Conservation (phyloP, 1,140 invertebrate genomes). For the Lepidurus arcticus region DNA sequence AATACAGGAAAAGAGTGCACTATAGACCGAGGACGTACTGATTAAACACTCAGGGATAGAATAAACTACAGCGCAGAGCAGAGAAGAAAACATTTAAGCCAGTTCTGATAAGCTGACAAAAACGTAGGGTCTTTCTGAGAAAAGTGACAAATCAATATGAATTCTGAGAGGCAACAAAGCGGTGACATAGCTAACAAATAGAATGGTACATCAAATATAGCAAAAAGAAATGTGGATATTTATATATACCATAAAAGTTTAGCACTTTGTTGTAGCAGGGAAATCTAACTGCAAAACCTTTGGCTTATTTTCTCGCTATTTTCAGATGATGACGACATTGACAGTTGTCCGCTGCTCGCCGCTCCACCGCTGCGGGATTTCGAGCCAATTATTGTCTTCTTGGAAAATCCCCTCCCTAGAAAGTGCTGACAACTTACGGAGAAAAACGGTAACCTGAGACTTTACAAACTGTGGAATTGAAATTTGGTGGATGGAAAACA, state of each 20-base stretch:
- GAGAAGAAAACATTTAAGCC: not conserved
- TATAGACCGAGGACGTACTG: not conserved
- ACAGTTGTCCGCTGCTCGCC: constrained; percentile 6
- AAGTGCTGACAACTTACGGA: not conserved
- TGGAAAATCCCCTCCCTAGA: not conserved
- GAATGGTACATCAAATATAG: not conserved
- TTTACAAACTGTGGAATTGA: too few species aligned
- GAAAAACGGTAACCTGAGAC: not conserved
- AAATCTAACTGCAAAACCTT: not conserved
- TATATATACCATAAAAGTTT: not conserved
- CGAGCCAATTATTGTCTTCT: not conserved
- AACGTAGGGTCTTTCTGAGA: not conserved
- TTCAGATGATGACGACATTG: constrained; percentile 19
- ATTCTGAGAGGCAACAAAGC: not conserved
- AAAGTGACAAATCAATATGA: not conserved
- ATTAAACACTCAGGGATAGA: not conserved
- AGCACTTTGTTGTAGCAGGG: not conserved
- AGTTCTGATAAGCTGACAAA: not conserved
- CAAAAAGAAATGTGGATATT: not conserved
- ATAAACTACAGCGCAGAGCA: not conserved
- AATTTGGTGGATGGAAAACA: too few species aligned
- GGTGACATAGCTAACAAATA: not conserved
- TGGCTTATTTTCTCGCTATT: constrained; percentile 4
- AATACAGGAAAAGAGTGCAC: not conserved
- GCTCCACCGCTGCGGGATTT: not conserved